These are phyloP conservation scores for Zaprionus lachaisei DNA, from an alignment of 1,140 invertebrate species.

Conservation along the genomic window DNA sequence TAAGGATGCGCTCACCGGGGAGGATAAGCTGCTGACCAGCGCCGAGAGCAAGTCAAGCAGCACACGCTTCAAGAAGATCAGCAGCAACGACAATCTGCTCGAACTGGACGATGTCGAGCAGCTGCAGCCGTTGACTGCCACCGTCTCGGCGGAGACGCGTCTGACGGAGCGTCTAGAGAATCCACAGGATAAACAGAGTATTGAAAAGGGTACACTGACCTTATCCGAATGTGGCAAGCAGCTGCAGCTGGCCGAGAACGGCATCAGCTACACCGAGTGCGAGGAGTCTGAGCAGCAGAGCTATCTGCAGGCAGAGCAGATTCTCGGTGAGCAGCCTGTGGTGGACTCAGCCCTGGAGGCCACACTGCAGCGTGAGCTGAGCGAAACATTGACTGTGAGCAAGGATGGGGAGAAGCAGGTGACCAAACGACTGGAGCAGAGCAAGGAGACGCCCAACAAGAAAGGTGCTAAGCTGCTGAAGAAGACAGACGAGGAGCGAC, in stretches of 20 bases:
- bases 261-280: slow-evolving; percentile 69
- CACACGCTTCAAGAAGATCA: slow-evolving; percentile 79
- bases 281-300: slow-evolving; percentile 70
- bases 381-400: slow-evolving; percentile 65
- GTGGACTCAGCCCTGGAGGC: slow-evolving; percentile 31
- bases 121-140: slow-evolving; percentile 81
- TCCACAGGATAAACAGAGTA: slow-evolving; percentile 84
- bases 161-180: slow-evolving; percentile 73
- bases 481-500: slow-evolving; percentile 76
- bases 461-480: slow-evolving; percentile 71
- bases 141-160: slow-evolving; percentile 75
- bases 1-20: slow-evolving; percentile 61
- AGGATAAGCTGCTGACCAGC: slow-evolving; percentile 74
- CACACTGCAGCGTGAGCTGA: slow-evolving; percentile 62
- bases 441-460: slow-evolving; percentile 59
- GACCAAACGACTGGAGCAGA: slow-evolving; percentile 63
- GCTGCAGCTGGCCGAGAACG: slow-evolving; percentile 61
- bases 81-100: slow-evolving; percentile 78
- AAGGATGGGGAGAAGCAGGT: slow-evolving; percentile 77
- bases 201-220: slow-evolving; percentile 81
- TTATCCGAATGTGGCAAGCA: slow-evolving; percentile 84
- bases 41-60: slow-evolving; percentile 74
- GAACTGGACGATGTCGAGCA: slow-evolving; percentile 67
- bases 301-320: slow-evolving; percentile 66
- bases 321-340: slow-evolving; percentile 34